A percentile compares a stretch with the other conserved stretches of the same genome.
phyloP scores from a whole-genome alignment of 2,113 vertebrate species.

The Centropus unirufus region DNA sequence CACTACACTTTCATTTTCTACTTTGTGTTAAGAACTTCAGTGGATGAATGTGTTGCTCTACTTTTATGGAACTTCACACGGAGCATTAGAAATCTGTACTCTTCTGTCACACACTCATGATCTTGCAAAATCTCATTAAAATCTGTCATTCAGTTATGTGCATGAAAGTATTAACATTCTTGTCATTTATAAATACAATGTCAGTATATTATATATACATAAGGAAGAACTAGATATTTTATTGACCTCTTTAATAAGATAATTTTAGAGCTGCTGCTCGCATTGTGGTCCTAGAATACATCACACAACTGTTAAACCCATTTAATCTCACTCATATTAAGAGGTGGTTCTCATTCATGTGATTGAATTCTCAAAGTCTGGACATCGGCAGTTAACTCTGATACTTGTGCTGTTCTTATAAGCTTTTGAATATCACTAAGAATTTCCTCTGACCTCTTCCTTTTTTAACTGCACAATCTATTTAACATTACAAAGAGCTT shows the following conservation, averaged over 20 bases:
- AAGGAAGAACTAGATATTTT: background rate
- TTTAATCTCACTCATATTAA: background rate
- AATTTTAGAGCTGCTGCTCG: background rate
- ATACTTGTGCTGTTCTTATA: background rate
- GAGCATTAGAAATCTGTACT: background rate
- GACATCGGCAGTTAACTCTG: background rate
- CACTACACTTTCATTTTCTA: background rate
- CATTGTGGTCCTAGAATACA: background rate
- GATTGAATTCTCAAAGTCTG: background rate
- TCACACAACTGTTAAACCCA: background rate
- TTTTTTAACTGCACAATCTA: background rate
- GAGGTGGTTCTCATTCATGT: background rate
- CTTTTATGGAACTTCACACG: background rate
- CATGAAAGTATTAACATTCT: background rate
- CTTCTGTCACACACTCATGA: background rate
- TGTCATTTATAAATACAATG: background rate
- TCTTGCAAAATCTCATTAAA: background rate
- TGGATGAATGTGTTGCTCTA: background rate
- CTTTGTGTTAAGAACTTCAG: background rate
- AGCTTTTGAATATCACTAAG: background rate
- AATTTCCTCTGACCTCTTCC: background rate
- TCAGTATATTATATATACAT: background rate
- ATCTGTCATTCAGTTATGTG: background rate
- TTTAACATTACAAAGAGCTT: background rate
- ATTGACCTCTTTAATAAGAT: background rate